Percentiles rank a stretch among this genome's conserved stretches.
These are phyloP conservation scores for Myanophis thanlyinensis DNA, from an alignment of 2,113 vertebrate species.

Conservation along the genomic window DNA sequence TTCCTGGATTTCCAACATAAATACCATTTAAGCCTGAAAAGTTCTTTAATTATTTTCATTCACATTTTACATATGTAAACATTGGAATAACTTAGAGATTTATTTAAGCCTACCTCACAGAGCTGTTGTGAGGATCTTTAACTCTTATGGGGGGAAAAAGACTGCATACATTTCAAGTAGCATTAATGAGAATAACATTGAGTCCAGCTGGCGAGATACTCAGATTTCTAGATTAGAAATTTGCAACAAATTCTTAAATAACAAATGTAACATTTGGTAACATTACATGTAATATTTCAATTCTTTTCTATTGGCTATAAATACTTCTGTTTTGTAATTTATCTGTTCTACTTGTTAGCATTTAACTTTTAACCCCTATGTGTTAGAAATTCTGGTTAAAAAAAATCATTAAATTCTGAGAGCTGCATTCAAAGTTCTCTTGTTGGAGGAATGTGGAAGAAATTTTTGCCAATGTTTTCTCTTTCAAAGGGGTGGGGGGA, in stretches of 20 bases:
- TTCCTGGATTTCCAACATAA: neutral
- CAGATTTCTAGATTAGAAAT: constrained; percentile 37
- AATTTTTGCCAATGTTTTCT: neutral
- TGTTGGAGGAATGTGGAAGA: neutral
- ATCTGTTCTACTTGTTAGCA: constrained; percentile 20
- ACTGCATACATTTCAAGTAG: neutral
- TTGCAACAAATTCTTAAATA: constrained; percentile 43
- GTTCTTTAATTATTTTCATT: neutral
- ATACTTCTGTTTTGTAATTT: constrained; percentile 26
- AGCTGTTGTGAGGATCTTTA: constrained; percentile 2
- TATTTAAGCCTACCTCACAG: neutral
- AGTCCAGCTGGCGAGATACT: neutral
- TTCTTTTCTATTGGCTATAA: constrained; percentile 39
- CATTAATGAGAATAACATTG: neutral
- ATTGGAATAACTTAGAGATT: neutral
- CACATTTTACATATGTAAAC: neutral
- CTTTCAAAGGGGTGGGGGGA: neutral
- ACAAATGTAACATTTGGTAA: constrained; percentile 13
- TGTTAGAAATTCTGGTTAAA: constrained; percentile 39
- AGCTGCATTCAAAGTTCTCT: neutral
- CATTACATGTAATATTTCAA: constrained; percentile 23
- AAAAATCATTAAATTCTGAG: constrained; percentile 38
- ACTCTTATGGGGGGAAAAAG: neutral
- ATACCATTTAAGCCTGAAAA: neutral
- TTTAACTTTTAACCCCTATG: constrained; percentile 45